These are phyloP conservation scores for Fregetta grallaria DNA, from an alignment of 2,113 vertebrate species.

Conservation along the genomic window DNA sequence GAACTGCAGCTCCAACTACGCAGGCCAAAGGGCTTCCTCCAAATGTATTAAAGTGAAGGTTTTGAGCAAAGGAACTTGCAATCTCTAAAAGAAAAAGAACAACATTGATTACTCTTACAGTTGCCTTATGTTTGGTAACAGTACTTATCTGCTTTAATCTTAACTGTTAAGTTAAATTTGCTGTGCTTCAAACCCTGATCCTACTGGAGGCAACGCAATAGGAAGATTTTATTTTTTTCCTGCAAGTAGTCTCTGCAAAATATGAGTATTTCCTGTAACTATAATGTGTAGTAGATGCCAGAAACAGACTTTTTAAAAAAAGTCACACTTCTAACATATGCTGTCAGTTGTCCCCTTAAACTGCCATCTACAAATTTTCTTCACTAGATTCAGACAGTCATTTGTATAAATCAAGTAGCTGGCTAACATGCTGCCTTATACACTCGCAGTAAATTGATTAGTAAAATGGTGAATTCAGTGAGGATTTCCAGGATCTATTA, in stretches of 20 bases:
- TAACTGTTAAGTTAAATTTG: not conserved
- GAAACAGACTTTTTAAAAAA: not conserved
- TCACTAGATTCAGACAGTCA: not conserved
- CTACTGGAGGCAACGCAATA: not conserved
- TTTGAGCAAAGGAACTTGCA: conserved; percentile 76
- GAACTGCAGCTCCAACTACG: conserved; percentile 82
- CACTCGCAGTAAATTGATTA: not conserved
- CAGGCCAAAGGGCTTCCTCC: conserved; percentile 90
- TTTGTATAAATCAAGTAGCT: not conserved
- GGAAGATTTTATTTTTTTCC: not conserved
- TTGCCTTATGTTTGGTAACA: not conserved
- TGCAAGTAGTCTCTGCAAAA: not conserved
- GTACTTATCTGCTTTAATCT: not conserved
- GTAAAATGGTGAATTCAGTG: not conserved
- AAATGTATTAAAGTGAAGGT: conserved; percentile 88
- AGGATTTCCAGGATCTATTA: not conserved
- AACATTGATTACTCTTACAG: not conserved
- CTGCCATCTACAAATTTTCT: not conserved
- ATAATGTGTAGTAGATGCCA: not conserved
- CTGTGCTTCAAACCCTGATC: not conserved
- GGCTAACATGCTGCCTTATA: not conserved
- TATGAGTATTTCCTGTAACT: not conserved
- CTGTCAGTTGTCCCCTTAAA: not conserved
- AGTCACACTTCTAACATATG: not conserved
- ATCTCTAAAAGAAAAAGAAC: conserved; percentile 80